phyloP scores from a whole-genome alignment of 2,797 vertebrate genomes.

The Pangasius macronema region DNA sequence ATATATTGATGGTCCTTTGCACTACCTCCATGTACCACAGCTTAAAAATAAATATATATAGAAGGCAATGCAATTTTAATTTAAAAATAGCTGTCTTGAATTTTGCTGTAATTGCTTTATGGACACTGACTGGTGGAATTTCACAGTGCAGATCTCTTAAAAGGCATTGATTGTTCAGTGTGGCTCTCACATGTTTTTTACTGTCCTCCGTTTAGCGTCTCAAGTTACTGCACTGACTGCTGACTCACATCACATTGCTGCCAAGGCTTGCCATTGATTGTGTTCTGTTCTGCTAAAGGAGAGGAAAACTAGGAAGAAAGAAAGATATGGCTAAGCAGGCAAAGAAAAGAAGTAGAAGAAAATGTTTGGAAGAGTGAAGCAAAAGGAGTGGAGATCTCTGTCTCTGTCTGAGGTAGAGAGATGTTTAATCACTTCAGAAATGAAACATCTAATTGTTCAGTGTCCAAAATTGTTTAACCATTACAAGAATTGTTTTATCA shows the following conservation, averaged over 20 bases:
- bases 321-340: background rate
- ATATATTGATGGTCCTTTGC: background rate
- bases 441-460: background rate
- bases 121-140: background rate
- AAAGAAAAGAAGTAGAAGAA: background rate
- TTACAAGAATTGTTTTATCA: background rate
- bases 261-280: background rate
- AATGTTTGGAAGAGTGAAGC: background rate
- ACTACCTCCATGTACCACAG: background rate
- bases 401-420: background rate
- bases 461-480: background rate
- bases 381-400: background rate
- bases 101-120: background rate
- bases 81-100: background rate
- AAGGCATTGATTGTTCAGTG: background rate
- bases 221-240: background rate
- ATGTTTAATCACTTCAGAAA: background rate
- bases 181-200: background rate
- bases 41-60: background rate
- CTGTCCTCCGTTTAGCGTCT: background rate
- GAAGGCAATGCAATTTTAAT: background rate
- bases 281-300: background rate
- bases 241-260: background rate
- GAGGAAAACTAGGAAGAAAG: no score
- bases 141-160: background rate